A percentile compares a stretch with the other conserved stretches of the same genome.
phyloP scores from a whole-genome alignment of 2,888 invertebrate species.

The Meloe dianella region DNA sequence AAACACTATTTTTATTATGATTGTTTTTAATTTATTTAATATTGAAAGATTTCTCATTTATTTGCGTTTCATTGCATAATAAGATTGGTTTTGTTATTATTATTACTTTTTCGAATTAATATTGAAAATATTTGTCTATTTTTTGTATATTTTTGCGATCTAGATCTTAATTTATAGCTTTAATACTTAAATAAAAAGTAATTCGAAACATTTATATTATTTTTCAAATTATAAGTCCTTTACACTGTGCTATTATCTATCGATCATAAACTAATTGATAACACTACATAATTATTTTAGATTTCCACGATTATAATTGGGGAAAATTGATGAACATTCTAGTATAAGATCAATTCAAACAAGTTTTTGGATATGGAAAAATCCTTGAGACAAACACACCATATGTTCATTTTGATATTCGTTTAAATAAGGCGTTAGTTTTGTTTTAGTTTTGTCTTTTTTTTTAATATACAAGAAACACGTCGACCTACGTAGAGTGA shows the following conservation, averaged over 20 bases:
- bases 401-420: not conserved
- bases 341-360: not conserved
- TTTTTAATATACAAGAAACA: not conserved
- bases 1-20: not conserved
- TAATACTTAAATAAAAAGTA: not conserved
- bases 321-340: not conserved
- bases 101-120: not conserved
- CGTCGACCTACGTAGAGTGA: not conserved
- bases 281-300: not conserved
- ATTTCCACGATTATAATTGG: not conserved
- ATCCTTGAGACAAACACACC: not conserved
- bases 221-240: not conserved
- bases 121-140: not conserved
- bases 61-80: not conserved
- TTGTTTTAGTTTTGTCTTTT: not conserved
- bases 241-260: no score
- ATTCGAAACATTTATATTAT: not conserved
- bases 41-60: not conserved
- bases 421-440: constrained; percentile 3
- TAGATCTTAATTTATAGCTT: not conserved
- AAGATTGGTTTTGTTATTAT: not conserved
- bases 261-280: no score
- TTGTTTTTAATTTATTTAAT: not conserved
- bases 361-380: not conserved
- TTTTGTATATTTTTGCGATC: not conserved